Evolutionary conservation across 2,113 vertebrate species (phyloP), one percentile per base, ranked within the genome.

Genomic region (Nothobranchius kuhntae): DNA sequence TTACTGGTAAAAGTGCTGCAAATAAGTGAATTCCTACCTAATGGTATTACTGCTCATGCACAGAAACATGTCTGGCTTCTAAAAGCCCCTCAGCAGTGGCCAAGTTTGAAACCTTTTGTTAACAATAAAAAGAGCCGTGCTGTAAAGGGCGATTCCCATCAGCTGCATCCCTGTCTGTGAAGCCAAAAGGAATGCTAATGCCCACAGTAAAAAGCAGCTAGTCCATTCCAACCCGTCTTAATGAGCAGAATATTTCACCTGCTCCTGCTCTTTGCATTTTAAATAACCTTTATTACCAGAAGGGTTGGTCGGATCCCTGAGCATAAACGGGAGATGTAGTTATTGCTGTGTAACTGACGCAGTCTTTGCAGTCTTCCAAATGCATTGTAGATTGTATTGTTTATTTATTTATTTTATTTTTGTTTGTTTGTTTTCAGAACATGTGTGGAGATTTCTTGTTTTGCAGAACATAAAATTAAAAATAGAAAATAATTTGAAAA

Each of bases 181-280:
- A 52, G 61, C 52, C 13, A 36, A 36, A 56, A 47, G 42, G 11
- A 13, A 0, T n/a, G n/a, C 40, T 53, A 48, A 38, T 47, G 53
- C 53, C 59, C 58, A 76, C 36, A 67, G 50, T 26, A 61, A 82
- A 77, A 65, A 76, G 71, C 58, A 66, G 62, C 47, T 14, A 51
- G 42, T 48, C 35, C 14, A n/a, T 4, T 61, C 57, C 62, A 67
- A n/a, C 0, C 3, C 15, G 67, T 40, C 63, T 53, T 73, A 83
- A 83, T 36, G 65, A 76, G 48, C 15, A 35, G 13, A 42, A 56
- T 69, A 48, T 77, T 61, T 70, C 52, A 52, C 47, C 8, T 11
- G 36, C 21, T 77, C 61, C 44, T 46, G 35, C 54, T 69, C 46
- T 53, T 75, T 67, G 62, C 51, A 71, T 70, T 73, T 68, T 53